A percentile compares a stretch with the other conserved stretches of the same genome.
Conservation (phyloP, 2,888 invertebrate genomes). For the Mythimna lalbum region DNA sequence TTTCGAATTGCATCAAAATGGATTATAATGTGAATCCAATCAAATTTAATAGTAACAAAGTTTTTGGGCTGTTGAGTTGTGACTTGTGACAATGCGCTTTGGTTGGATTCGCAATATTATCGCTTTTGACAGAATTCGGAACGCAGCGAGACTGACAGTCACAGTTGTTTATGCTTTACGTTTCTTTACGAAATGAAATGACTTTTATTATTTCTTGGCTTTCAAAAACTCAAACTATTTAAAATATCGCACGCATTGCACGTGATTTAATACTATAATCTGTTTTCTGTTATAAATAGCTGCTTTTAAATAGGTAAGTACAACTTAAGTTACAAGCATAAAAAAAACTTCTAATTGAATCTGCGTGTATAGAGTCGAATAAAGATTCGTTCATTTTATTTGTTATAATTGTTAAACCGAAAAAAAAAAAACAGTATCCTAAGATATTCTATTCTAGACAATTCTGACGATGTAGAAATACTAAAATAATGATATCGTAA, state of each 20-base stretch:
- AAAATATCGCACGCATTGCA: not conserved
- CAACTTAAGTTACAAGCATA: not conserved
- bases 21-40: too few relatives aligned
- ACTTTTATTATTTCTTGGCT: not conserved
- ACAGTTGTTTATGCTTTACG: slow-evolving; percentile 4
- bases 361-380: not conserved
- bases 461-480: too few relatives aligned
- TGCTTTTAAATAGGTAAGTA: not conserved
- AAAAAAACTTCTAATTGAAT: not conserved
- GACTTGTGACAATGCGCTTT: too few relatives aligned
- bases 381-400: slow-evolving; percentile 3
- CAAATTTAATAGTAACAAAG: too few relatives aligned
- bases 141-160: too few relatives aligned
- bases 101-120: too few relatives aligned
- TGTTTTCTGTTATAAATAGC: not conserved
- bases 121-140: too few relatives aligned
- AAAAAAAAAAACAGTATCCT: too few relatives aligned
- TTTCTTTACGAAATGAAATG: slow-evolving; percentile 1
- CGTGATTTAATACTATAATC: not conserved
- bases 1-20: too few relatives aligned
- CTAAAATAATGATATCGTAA: too few relatives aligned
- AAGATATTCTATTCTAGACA: too few relatives aligned
- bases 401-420: not conserved
- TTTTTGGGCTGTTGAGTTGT: too few relatives aligned
- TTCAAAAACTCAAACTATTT: not conserved